Evolutionary conservation across 2,888 invertebrate species (phyloP).

Genomic region (Cheiracanthium punctorium): DNA sequence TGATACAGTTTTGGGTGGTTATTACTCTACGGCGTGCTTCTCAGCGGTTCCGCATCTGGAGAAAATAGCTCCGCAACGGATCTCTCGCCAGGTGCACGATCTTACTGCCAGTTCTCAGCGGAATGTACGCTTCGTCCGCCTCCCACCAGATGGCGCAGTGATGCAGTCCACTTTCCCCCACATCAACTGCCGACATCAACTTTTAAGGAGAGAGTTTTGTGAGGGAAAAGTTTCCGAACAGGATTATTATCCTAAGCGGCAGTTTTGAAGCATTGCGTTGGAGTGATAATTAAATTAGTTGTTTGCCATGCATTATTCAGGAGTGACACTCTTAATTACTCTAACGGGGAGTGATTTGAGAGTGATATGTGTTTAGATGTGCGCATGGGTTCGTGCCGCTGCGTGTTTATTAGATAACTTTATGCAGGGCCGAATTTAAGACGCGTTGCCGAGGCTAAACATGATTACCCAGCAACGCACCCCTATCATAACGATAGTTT

Average conservation of each 20-base stretch:
- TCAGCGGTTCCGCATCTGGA: background rate
- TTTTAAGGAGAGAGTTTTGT: constrained; percentile 4
- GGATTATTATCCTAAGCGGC: constrained; percentile 8
- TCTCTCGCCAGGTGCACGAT: background rate
- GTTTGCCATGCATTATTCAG: background rate
- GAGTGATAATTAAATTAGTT: constrained; percentile 13
- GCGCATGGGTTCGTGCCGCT: too few relatives aligned
- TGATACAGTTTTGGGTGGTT: too few relatives aligned
- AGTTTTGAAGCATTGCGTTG: constrained; percentile 4
- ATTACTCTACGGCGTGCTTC: background rate
- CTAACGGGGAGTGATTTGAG: background rate
- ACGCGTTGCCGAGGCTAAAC: too few relatives aligned
- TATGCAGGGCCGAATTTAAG: too few relatives aligned
- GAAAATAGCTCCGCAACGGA: background rate
- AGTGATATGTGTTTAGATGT: background rate
- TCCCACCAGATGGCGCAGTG: background rate
- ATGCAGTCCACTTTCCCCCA: background rate
- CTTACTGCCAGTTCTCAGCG: background rate
- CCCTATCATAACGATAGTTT: too few relatives aligned
- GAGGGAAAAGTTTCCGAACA: background rate
- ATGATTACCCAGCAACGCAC: too few relatives aligned
- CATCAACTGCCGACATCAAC: background rate
- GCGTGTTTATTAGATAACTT: too few relatives aligned
- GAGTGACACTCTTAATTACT: background rate
- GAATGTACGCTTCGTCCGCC: background rate